Evolutionary conservation across 2,797 vertebrate species (phyloP).

Genomic region (Gymnopithys bicolor): DNA sequence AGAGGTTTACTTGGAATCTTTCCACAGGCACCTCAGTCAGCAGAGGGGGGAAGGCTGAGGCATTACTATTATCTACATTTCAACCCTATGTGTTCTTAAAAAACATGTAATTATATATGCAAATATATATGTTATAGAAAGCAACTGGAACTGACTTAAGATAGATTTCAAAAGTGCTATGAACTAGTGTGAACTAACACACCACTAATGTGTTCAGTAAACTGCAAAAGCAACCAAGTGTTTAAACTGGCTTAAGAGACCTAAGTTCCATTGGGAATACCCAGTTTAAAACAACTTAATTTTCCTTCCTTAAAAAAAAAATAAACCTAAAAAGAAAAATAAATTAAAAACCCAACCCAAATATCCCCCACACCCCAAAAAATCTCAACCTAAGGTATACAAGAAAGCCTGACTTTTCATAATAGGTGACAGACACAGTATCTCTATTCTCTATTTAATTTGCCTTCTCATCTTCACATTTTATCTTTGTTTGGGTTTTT

Average conservation of each 20-base stretch:
- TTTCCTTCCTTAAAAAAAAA: not conserved
- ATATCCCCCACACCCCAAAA: too few species aligned
- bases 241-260: not conserved
- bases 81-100: too few species aligned
- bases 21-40: not conserved
- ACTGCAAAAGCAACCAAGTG: not conserved
- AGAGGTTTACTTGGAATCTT: not conserved
- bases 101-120: not conserved
- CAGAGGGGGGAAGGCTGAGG: not conserved
- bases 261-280: not conserved
- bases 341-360: not conserved
- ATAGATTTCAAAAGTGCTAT: not conserved
- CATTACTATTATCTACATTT: not conserved
- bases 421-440: not conserved
- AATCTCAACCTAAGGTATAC: accelerated
- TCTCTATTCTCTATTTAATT: not conserved
- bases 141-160: not conserved
- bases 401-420: not conserved
- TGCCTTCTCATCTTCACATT: not conserved
- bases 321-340: too few species aligned
- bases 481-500: not conserved
- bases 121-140: not conserved
- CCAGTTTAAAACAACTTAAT: not conserved
- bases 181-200: not conserved
- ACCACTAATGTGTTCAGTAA: not conserved